Evolutionary conservation across 2,113 vertebrate genomes (phyloP).

Genomic region (Scophthalmus maximus): DNA sequence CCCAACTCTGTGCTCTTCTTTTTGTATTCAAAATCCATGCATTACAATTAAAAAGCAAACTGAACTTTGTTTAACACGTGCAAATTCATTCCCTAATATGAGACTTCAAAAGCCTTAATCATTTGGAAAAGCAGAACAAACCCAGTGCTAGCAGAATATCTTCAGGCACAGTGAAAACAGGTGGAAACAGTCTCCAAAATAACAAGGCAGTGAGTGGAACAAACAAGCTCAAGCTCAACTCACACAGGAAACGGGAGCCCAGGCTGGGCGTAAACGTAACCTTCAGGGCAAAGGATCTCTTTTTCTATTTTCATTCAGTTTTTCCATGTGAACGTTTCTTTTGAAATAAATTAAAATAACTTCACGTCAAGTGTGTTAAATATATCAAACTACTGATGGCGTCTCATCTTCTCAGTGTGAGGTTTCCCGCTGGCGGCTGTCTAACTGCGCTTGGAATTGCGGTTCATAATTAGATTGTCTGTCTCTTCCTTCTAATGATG

Average conservation of each 20-base stretch:
- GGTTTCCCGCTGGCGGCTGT: constrained; percentile 20
- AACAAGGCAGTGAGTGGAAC: not conserved
- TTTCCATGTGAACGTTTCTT: constrained; percentile 1
- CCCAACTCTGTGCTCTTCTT: no score
- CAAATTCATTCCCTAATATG: not conserved
- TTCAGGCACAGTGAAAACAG: not conserved
- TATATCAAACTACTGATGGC: constrained; percentile 37
- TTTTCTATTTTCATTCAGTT: not conserved
- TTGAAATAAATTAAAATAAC: constrained; percentile 14
- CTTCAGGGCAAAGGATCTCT: not conserved
- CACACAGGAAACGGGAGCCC: constrained; percentile 1
- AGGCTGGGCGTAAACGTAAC: not conserved
- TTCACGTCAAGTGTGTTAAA: constrained; percentile 26
- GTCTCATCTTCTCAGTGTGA: constrained; percentile 38
- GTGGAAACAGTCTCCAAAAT: not conserved
- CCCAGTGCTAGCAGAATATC: not conserved
- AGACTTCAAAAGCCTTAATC: not conserved
- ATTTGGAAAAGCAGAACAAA: not conserved
- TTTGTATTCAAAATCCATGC: no score
- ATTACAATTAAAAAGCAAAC: not conserved
- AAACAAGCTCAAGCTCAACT: constrained; percentile 13
- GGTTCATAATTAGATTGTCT: constrained; percentile 55
- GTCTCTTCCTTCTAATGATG: constrained; percentile 54
- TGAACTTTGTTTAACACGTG: not conserved
- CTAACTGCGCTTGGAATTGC: constrained; percentile 23